Base-by-base conservation (phyloP, 2,113 vertebrate species). In the Vidua chalybeata region DNA sequence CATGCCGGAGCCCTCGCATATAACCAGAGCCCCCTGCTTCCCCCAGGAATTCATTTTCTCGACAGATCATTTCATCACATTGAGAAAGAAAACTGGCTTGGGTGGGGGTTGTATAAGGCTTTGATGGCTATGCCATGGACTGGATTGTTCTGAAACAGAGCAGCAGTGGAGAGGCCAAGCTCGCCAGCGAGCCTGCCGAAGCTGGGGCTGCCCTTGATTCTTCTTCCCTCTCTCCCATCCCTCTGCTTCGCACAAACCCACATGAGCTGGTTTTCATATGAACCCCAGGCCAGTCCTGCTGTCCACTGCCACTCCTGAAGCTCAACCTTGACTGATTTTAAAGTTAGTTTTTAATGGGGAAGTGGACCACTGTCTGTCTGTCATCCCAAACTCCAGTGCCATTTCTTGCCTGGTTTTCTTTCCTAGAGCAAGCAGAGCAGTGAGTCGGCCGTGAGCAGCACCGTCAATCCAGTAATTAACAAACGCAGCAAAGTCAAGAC, bases 401-500 rank as follows among this genome's bases (percentile, higher is more conserved):
- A 51, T 66, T 79, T 83, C 48, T 82, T 64, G 69, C 81, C 31
- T 91, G 74, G 33, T 93, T 96, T 94, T 94, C 73, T 84, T 87
- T 93, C 93, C 77, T 90, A 98, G 97, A 97, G 55, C 95, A 98
- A 98, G 93, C 97, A 95, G 92, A 98, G 93, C 96, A 98, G 98
- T 3, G 99, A 99, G 95, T 98, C 99, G 0, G 98, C 98, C 1
- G 99, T 99, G 63, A 99, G 98, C 98, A 99, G 99, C 97, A 99
- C 99, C 1, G 98, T 98, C 96, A 98, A 99, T 84, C 98, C 98
- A n/a, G 97, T 98, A 68, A 98, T 98, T 88, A 98, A 98, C 89
- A 99, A 99, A 87, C 98, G 98, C 94, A 98, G 98, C 97, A 99
- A 99, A 94, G 98, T 99, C 96, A 99, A 99, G 97, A 98, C 98